phyloP scores from a whole-genome alignment of 2,113 vertebrate species.

The Thryonomys swinderianus region DNA sequence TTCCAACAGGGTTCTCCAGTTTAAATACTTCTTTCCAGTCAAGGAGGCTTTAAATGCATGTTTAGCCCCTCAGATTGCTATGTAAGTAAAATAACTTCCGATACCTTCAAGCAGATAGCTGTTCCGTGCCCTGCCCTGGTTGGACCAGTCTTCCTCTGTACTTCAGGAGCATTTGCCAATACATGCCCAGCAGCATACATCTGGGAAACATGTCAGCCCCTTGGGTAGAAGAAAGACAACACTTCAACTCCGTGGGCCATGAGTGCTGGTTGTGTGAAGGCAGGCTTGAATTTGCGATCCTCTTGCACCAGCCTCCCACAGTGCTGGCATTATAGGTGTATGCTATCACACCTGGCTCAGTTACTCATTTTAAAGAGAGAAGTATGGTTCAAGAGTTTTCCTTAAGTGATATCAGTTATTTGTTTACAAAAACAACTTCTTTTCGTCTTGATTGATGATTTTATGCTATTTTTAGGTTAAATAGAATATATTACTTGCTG shows the following conservation, averaged over 20 bases:
- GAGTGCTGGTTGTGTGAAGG: neutral
- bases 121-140: neutral
- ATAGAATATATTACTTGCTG: neutral
- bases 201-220: neutral
- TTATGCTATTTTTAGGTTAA: neutral
- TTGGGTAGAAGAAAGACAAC: neutral
- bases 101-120: neutral
- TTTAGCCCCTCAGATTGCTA: neutral
- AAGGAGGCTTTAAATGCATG: neutral
- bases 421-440: neutral
- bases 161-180: neutral
- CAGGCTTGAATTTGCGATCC: neutral
- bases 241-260: neutral
- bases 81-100: neutral
- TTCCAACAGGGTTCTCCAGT: neutral
- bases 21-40: conserved; percentile 3
- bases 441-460: conserved; percentile 15
- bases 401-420: conserved; percentile 1
- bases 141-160: neutral
- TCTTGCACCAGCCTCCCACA: neutral
- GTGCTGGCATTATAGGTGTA: neutral
- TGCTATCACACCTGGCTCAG: neutral
- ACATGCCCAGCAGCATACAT: neutral
- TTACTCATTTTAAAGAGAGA: conserved; percentile 26
- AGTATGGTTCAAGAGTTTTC: conserved; percentile 9